Evolutionary conservation across 1,140 invertebrate species (phyloP), one percentile per base, ranked within the genome.

Genomic region (Drosophila gunungcola): DNA sequence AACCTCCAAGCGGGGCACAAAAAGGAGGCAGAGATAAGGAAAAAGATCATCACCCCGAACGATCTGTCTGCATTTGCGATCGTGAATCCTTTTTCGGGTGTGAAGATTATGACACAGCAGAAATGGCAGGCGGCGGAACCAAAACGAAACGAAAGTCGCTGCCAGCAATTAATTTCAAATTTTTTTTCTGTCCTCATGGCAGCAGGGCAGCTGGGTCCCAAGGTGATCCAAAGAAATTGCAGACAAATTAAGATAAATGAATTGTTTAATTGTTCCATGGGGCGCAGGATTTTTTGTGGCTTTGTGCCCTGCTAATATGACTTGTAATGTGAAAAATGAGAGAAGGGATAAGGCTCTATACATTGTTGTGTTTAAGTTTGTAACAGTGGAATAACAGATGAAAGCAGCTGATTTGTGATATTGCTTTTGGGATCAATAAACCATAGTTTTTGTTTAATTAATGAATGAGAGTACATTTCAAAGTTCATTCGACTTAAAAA

Each of bases 221-320:
- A 64, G 60, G 38, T 46, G 62, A 78, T 64, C 39, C 54, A 75
- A 56, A 32, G 78, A 83, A 86, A 86, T 86, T 83, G 76, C 83
- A 88, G 79, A 83, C 83, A 86, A 86, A 86, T 86, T 86, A 86
- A 86, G 83, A 86, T 86, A 86, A 86, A 86, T 86, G 83, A 86
- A 88, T 86, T 88, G 83, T 86, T 86, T 88, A 86, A 86, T 76
- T 83, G 83, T 88, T 88, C 64, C 80, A 83, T 73, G 72, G 72
- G 72, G 80, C 45, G 62, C 45, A 56, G 64, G 73, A 64, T 61
- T 78, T 57, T 74, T 49, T 80, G 51, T 76, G 56, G 46, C 39
- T 53, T 53, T 13, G 41, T 11, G 21, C 3, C 46, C 32, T 63
- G 76, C 72, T 80, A 84, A 84, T 84, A 73, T 84, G 51, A 55